Evolutionary conservation across 2,113 vertebrate genomes (phyloP).

Genomic region (Mixornis gularis): DNA sequence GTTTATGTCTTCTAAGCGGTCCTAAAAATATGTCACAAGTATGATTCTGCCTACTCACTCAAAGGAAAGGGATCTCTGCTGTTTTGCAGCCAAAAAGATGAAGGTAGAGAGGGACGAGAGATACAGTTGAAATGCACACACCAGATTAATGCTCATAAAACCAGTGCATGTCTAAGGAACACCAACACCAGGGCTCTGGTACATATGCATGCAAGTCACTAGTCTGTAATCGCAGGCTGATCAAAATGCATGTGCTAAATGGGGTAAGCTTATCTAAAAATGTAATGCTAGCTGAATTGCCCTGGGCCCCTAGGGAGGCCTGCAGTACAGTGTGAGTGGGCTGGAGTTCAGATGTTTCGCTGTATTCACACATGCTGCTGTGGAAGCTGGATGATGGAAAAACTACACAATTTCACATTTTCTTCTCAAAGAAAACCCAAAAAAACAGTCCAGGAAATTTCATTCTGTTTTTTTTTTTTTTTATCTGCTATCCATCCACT

Average conservation of each 20-base stretch:
- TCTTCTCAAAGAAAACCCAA: not conserved
- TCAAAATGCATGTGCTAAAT: constrained; percentile 17
- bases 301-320: not conserved
- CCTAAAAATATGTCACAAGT: not conserved
- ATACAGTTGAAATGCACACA: not conserved
- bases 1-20: not conserved
- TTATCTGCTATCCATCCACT: not conserved
- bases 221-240: not conserved
- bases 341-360: not conserved
- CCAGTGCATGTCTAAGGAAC: not conserved
- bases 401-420: not conserved
- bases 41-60: not conserved
- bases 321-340: not conserved
- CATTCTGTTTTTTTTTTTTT: not conserved
- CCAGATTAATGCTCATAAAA: not conserved
- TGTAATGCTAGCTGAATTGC: not conserved
- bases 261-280: not conserved
- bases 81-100: not conserved
- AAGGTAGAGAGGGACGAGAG: not conserved
- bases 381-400: not conserved
- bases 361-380: not conserved
- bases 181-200: not conserved
- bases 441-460: not conserved
- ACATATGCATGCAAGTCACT: not conserved
- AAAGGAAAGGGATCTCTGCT: not conserved